These are phyloP conservation scores for Hippasteria phrygiana DNA, from an alignment of 53 echinoderm and acorn worm genomes.

Conservation along the genomic window DNA sequence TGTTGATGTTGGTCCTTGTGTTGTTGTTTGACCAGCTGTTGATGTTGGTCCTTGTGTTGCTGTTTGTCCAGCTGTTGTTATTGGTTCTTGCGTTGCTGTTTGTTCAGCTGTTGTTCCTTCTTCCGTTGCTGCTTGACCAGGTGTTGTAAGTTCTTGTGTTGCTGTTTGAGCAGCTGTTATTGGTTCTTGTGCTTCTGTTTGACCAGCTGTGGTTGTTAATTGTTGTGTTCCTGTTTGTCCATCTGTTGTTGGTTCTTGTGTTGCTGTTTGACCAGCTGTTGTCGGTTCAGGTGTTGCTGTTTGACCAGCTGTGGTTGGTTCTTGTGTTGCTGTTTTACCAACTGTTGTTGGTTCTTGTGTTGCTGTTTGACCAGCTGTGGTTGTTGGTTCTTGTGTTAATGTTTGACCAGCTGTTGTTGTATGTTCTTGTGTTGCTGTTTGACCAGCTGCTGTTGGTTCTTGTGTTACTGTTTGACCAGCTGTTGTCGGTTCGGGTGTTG, in stretches of 20 bases:
- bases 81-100: not conserved
- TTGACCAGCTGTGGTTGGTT: not conserved
- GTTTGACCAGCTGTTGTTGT: not conserved
- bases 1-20: not conserved
- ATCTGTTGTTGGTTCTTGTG: not conserved
- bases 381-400: not conserved
- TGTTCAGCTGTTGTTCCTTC: not conserved
- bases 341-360: not conserved
- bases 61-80: not conserved
- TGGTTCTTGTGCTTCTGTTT: not conserved
- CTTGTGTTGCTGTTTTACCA: not conserved
- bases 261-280: not conserved
- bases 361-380: not conserved
- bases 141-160: too few relatives aligned
- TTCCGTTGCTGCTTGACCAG: not conserved
- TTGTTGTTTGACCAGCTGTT: not conserved
- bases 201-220: not conserved
- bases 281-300: not conserved
- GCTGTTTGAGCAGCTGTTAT: not conserved
- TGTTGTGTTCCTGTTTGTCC: not conserved
- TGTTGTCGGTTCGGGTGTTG: not conserved
- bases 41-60: not conserved
- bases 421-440: not conserved
- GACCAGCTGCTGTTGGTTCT: not conserved
- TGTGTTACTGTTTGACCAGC: not conserved